Percentiles rank a stretch among this genome's conserved stretches.
Evolutionary conservation across 2,888 invertebrate genomes (phyloP).

Genomic region (Cantharis lateralis): DNA sequence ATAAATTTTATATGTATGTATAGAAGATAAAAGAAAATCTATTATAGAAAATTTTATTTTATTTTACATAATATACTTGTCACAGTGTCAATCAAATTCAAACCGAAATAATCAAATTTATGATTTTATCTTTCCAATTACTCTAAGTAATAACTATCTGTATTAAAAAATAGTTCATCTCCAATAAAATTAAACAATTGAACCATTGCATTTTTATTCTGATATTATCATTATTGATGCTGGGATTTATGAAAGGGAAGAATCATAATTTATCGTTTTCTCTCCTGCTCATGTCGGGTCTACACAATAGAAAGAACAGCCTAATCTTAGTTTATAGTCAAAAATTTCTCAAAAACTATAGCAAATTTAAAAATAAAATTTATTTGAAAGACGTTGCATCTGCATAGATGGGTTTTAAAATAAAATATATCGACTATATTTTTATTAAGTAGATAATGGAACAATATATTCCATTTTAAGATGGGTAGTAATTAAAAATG

Average conservation of each 20-base stretch:
- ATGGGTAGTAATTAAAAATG: too few relatives aligned
- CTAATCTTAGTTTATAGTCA: too few relatives aligned
- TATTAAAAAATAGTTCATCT: conserved; percentile 47
- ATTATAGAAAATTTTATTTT: conserved; percentile 14
- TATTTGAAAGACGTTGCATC: too few relatives aligned
- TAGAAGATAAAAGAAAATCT: conserved; percentile 11
- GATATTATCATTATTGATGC: not conserved
- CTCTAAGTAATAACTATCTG: conserved; percentile 40
- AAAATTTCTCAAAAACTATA: too few relatives aligned
- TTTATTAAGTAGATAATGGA: too few relatives aligned
- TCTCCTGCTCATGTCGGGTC: too few relatives aligned
- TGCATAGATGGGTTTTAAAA: too few relatives aligned
- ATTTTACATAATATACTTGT: not conserved
- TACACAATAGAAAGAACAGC: too few relatives aligned
- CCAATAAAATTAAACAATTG: conserved; percentile 28
- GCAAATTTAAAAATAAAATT: too few relatives aligned
- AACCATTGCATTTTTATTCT: not conserved
- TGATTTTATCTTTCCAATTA: conserved; percentile 44
- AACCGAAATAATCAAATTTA: conserved; percentile 42
- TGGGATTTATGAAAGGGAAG: not conserved
- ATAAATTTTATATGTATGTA: conserved; percentile 30
- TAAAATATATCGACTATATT: too few relatives aligned
- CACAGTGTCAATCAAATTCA: conserved; percentile 43
- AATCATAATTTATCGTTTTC: too few relatives aligned
- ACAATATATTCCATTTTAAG: too few relatives aligned